phyloP scores from a whole-genome alignment of 2,113 vertebrate species.

The Odontophorus gujanensis region DNA sequence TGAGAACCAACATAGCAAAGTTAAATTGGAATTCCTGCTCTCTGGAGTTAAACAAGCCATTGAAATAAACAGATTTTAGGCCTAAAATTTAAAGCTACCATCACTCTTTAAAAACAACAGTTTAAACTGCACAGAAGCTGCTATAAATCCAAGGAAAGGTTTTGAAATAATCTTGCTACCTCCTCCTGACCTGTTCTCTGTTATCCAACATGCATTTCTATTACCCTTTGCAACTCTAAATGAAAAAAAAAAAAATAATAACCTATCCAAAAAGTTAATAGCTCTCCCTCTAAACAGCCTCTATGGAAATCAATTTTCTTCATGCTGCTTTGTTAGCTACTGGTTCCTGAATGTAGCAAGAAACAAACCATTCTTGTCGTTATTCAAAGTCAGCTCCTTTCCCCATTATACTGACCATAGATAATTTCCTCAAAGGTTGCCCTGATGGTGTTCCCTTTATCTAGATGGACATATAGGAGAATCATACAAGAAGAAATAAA shows the following conservation, averaged over 20 bases:
- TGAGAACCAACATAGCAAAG: neutral
- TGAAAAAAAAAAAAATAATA: neutral
- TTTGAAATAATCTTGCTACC: neutral
- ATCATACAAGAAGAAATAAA: neutral
- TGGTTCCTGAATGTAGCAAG: neutral
- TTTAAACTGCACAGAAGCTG: constrained; percentile 14
- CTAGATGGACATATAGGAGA: neutral
- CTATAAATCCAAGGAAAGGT: neutral
- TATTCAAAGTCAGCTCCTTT: neutral
- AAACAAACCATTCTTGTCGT: neutral
- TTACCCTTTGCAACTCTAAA: neutral
- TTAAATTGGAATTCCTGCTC: neutral
- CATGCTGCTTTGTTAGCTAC: neutral
- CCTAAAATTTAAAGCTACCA: neutral
- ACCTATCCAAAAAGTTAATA: neutral
- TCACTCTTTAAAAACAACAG: neutral
- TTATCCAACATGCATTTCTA: neutral
- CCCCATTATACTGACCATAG: neutral
- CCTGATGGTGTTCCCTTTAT: neutral
- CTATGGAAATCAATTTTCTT: neutral
- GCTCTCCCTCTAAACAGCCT: neutral
- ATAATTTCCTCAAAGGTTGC: neutral
- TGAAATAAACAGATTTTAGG: constrained; percentile 10
- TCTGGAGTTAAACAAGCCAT: neutral
- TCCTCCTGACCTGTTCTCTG: neutral